Evolutionary conservation across 2,888 invertebrate genomes (phyloP).

Genomic region (Brachylomia viminalis): DNA sequence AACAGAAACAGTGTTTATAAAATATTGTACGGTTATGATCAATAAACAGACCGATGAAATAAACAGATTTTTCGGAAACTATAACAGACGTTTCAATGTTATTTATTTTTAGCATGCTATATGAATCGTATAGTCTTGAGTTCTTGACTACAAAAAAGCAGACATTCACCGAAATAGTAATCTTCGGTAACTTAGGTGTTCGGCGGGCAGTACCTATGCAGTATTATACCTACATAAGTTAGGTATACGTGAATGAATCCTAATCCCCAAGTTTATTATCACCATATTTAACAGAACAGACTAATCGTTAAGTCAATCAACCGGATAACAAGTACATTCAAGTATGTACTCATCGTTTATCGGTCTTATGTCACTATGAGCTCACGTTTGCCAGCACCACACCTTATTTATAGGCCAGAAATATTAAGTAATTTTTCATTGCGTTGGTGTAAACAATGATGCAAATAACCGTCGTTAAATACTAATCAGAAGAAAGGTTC

Average conservation of each 20-base stretch:
- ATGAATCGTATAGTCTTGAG: neutral
- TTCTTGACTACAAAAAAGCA: neutral
- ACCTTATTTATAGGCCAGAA: slow-evolving; percentile 57
- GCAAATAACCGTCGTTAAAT: neutral
- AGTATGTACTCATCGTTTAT: slow-evolving; percentile 62
- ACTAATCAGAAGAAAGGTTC: neutral
- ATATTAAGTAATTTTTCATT: neutral
- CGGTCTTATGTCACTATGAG: slow-evolving; percentile 66
- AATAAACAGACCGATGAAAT: slow-evolving; percentile 5
- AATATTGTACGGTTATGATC: slow-evolving; percentile 24
- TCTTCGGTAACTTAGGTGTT: neutral
- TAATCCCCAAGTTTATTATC: neutral
- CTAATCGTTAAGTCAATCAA: slow-evolving; percentile 48
- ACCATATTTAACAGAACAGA: slow-evolving; percentile 10
- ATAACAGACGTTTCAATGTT: neutral
- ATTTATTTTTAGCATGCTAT: slow-evolving; percentile 15
- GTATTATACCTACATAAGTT: no score
- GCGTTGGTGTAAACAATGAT: neutral
- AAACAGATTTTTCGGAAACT: slow-evolving; percentile 1
- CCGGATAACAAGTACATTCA: slow-evolving; percentile 32
- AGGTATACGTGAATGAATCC: neutral
- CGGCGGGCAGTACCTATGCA: neutral
- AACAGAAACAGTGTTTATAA: neutral
- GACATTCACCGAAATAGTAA: neutral
- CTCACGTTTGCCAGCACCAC: slow-evolving; percentile 58